Evolutionary conservation across 2,797 vertebrate genomes (phyloP).

Genomic region (Hoplostethus mediterraneus): DNA sequence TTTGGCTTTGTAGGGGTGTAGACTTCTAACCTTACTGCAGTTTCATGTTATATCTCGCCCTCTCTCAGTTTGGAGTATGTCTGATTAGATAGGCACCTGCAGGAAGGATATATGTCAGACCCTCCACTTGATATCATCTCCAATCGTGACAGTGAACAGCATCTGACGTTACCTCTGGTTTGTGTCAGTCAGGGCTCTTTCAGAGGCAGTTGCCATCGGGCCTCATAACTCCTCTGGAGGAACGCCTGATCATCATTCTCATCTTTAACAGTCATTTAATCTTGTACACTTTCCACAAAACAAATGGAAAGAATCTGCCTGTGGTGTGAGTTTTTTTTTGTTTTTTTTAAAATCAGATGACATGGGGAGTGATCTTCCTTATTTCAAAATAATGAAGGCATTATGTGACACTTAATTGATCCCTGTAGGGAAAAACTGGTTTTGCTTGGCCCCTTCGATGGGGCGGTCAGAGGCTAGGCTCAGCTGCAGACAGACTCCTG

Average conservation of each 20-base stretch:
- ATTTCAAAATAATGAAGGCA: conserved; percentile 5
- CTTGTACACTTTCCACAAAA: conserved; percentile 7
- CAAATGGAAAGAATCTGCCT: neutral
- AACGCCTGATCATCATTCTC: conserved; percentile 14
- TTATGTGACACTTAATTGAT: neutral
- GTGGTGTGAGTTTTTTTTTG: neutral
- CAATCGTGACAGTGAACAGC: conserved; percentile 16
- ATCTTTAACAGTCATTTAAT: conserved; percentile 14
- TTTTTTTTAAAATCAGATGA: neutral
- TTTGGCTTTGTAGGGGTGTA: too few relatives aligned
- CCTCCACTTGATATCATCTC: neutral
- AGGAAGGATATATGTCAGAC: too few relatives aligned
- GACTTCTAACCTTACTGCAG: too few relatives aligned
- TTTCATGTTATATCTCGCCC: too few relatives aligned
- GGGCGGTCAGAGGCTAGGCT: conserved; percentile 32
- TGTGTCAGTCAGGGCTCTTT: conserved; percentile 32
- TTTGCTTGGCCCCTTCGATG: conserved; percentile 19
- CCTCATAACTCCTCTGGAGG: conserved; percentile 13
- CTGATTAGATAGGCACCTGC: too few relatives aligned
- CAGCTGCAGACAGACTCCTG: conserved; percentile 7
- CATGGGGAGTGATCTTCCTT: neutral
- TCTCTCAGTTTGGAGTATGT: too few relatives aligned
- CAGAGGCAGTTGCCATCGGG: neutral
- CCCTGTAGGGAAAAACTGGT: neutral
- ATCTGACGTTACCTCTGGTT: conserved; percentile 35